Evolutionary conservation across 1,140 invertebrate species (phyloP).

Genomic region (Leptinotarsa undecemlineata): DNA sequence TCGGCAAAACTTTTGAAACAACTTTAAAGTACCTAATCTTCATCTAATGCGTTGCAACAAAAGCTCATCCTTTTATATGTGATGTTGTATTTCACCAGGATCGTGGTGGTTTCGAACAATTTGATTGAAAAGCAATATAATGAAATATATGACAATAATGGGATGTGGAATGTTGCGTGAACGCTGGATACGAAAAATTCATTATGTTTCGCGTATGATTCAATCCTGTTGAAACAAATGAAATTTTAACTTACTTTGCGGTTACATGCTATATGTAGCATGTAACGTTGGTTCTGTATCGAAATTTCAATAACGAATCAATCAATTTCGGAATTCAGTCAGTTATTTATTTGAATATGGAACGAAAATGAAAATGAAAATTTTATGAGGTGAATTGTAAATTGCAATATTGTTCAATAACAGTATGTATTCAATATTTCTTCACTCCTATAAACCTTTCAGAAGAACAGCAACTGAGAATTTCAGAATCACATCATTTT

Average conservation of each 20-base stretch:
- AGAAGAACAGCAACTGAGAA: too few species aligned
- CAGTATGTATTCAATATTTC: too few species aligned
- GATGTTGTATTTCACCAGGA: too few species aligned
- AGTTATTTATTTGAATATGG: background rate
- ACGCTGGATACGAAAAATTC: background rate
- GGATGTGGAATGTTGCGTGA: background rate
- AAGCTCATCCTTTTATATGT: too few species aligned
- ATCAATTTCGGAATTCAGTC: background rate
- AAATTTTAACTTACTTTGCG: background rate
- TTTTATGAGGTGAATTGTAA: background rate
- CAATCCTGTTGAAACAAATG: background rate
- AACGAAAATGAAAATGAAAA: background rate
- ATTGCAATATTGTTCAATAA: background rate
- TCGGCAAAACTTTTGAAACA: too few species aligned
- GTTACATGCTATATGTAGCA: background rate
- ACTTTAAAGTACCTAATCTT: too few species aligned
- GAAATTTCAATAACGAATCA: background rate
- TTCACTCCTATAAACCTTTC: too few species aligned
- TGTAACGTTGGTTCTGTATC: background rate
- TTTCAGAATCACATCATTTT: too few species aligned
- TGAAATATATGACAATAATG: background rate
- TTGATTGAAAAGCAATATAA: background rate
- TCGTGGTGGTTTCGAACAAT: background rate
- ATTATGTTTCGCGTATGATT: background rate
- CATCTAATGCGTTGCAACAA: too few species aligned